Evolutionary conservation across 2,888 invertebrate species (phyloP), one percentile per base, ranked within the genome.

Genomic region (Phlogophora meticulosa): DNA sequence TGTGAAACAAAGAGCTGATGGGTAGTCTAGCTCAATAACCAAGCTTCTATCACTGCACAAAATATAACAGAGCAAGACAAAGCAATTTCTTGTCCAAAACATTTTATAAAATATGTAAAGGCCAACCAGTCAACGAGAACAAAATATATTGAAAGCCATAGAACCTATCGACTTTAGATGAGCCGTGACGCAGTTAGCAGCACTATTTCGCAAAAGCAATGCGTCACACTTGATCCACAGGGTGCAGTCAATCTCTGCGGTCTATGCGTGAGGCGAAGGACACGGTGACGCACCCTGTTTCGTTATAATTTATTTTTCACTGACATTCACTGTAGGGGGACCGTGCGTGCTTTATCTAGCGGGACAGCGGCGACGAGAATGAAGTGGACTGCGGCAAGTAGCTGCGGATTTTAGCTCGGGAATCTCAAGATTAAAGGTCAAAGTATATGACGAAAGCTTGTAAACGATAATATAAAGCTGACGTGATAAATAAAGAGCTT

Each of bases 191-290:
- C 70, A 72, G 80, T 83, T 83, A 80, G 70, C 83, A 81, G 76
- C 87, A 84, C 85, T 84, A 77, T 64, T 83, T 72, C 75, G 77
- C 72, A 80, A 84, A 86, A 76, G 81, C 73, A 83, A 89, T 89
- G 89, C 89, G 91, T 93, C 92, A 92, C 86, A 88, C 81, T 80
- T 57, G 70, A 82, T 80, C 79, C 82, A 73, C 83, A 84, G 90
- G 91, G 91, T 85, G 89, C 90, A 93, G 93, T 93, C 93, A 92
- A 94, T 94, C 90, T 89, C 87, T 91, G 94, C 82, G 93, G 94
- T 93, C 92, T 92, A 90, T 90, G 91, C 92, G 90, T 91, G 86
- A 88, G 89, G 90, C 83, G 88, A 88, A 84, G 89, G 85, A 86
- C 84, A 89, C 88, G 89, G 88, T 90, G 92, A 92, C 92, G 88